phyloP scores from a whole-genome alignment of 2,888 invertebrate species.

The Spilosoma lubricipeda region DNA sequence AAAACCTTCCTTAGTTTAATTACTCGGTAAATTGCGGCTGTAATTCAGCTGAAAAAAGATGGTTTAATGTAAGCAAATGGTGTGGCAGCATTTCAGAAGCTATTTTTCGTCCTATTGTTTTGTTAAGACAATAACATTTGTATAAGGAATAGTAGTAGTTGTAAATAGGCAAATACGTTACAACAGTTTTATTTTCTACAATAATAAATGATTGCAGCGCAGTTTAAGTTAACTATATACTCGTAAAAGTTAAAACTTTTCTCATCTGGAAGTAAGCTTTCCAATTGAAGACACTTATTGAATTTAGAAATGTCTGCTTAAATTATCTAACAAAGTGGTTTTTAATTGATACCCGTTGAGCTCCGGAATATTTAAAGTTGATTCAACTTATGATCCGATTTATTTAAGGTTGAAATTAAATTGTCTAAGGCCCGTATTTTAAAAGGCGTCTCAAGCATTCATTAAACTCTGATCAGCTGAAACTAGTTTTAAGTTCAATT shows the following conservation, averaged over 20 bases:
- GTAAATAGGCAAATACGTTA: neutral
- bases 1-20: neutral
- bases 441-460: no score
- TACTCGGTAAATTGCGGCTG: neutral
- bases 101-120: neutral
- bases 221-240: neutral
- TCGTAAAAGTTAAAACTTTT: neutral
- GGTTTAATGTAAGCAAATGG: neutral
- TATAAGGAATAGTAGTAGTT: neutral
- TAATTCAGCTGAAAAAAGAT: neutral
- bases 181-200: neutral
- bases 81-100: neutral
- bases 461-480: no score
- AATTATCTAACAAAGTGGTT: constrained; percentile 4
- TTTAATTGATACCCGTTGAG: constrained; percentile 17
- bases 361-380: constrained; percentile 16
- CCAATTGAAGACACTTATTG: neutral
- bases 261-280: neutral
- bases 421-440: no score
- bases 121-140: neutral
- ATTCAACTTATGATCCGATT: constrained; percentile 16
- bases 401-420: constrained; percentile 11
- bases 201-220: neutral
- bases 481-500: no score
- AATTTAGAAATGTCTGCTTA: neutral